phyloP scores from a whole-genome alignment of 1,140 invertebrate species.

The Hylaeus anthracinus region DNA sequence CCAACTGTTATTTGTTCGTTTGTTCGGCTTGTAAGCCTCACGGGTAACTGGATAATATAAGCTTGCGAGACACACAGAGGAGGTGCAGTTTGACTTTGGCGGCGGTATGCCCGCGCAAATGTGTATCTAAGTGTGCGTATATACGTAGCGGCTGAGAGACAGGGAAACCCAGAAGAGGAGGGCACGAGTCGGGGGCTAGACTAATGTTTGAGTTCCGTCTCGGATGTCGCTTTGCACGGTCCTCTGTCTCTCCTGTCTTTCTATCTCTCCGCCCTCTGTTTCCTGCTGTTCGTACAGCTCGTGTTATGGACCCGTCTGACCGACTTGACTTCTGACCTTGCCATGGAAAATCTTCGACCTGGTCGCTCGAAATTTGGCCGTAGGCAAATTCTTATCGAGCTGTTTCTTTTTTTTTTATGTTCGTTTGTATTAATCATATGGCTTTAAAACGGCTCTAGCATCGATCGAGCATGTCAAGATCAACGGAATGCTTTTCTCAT shows the following conservation, averaged over 20 bases:
- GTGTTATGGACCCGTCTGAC: constrained; percentile 31
- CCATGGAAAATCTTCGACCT: constrained; percentile 49
- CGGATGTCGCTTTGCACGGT: constrained; percentile 66
- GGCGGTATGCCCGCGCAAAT: constrained; percentile 60
- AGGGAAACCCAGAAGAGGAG: constrained; percentile 42
- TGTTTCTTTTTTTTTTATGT: not conserved
- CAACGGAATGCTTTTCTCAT: not conserved
- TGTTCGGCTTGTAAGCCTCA: constrained; percentile 72
- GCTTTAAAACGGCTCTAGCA: not conserved
- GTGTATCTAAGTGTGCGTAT: constrained; percentile 64
- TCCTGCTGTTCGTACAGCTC: constrained; percentile 25
- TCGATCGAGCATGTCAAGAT: not conserved
- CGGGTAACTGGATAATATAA: constrained; percentile 74
- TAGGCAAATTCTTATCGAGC: no score
- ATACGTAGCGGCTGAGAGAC: constrained; percentile 36
- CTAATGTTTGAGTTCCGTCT: constrained; percentile 73
- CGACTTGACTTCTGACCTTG: constrained; percentile 41
- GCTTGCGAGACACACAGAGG: constrained; percentile 56
- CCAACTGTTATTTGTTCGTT: constrained; percentile 65
- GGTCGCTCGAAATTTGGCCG: no score
- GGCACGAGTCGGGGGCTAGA: constrained; percentile 56
- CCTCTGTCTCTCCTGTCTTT: constrained; percentile 39
- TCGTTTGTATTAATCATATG: no score
- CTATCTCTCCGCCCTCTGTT: constrained; percentile 4
- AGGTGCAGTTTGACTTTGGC: constrained; percentile 66